Base-by-base conservation (phyloP, 2,888 invertebrate genomes). In the Melinopterus prodromus region DNA sequence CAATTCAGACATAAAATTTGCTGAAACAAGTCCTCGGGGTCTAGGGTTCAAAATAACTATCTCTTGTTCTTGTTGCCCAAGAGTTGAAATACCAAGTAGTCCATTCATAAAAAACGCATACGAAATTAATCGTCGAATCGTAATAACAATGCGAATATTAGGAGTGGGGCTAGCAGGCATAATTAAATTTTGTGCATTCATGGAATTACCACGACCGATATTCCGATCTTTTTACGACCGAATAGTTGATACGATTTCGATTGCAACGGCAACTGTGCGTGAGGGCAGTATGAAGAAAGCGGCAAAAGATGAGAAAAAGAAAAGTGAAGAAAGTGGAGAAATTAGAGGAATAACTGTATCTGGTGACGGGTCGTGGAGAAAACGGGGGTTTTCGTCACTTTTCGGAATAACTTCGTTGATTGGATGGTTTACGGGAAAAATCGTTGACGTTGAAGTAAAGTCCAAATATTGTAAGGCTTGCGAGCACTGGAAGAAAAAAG, bases 101-200 rank as follows among this genome's bases (percentile, higher is more conserved):
- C n/a, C n/a, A n/a, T n/a, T n/a, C n/a, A n/a, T n/a, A n/a, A n/a
- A n/a, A n/a, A n/a, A n/a, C n/a, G n/a, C n/a, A n/a, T n/a, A n/a
- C n/a, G n/a, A n/a, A n/a, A n/a, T n/a, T n/a, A n/a, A n/a, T n/a
- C n/a, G n/a, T n/a, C n/a, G n/a, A n/a, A n/a, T n/a, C n/a, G n/a
- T n/a, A n/a, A n/a, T n/a, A n/a, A n/a, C n/a, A 26, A 26, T 26
- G 26, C 26, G 3, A 26, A 3, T 71, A 84, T 37, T 71, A 84
- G 70, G 80, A 82, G 36, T 81, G 84, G 80, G 81, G 83, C 70
- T 77, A 84, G 75, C 75, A 84, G 69, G 84, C 83, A 74, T 84
- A 70, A 83, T 15, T 78, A 38, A 83, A 70, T 84, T 84, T 80
- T 84, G 84, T 71, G 84, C 83, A 0, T 81, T 84, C 16, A 83